A percentile compares a stretch with the other conserved stretches of the same genome.
phyloP scores from a whole-genome alignment of 2,888 invertebrate genomes.

The Caenorhabditis angaria region DNA sequence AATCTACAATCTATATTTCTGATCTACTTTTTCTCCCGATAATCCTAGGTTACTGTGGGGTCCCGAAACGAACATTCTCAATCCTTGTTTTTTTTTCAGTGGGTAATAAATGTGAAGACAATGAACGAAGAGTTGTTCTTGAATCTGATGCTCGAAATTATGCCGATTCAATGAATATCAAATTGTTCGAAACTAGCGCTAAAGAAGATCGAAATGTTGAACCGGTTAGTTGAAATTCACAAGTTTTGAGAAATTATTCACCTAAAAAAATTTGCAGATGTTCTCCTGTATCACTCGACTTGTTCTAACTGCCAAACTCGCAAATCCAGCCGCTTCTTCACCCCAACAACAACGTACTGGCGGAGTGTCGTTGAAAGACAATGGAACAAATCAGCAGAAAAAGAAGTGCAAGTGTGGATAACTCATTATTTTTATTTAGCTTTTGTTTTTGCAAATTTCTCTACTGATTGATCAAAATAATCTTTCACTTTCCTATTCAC shows the following conservation, averaged over 20 bases:
- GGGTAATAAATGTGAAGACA: constrained; percentile 95
- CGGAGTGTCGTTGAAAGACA: constrained; percentile 41
- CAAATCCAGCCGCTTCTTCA: constrained; percentile 43
- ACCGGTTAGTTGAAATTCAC: constrained; percentile 80
- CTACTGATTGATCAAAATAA: neutral
- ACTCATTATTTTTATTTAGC: neutral
- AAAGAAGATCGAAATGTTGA: constrained; percentile 99
- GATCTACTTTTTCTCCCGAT: no score
- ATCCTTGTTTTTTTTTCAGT: constrained; percentile 76
- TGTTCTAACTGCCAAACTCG: constrained; percentile 84
- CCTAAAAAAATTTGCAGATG: constrained; percentile 76
- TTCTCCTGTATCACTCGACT: constrained; percentile 82
- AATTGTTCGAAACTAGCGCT: constrained; percentile 96
- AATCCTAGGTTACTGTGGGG: neutral
- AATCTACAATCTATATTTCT: no score
- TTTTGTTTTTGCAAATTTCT: neutral
- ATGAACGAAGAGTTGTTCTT: constrained; percentile 91
- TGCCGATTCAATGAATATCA: constrained; percentile 95
- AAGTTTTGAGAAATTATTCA: neutral
- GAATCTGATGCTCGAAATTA: constrained; percentile 96
- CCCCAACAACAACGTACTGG: constrained; percentile 26
- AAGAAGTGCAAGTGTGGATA: constrained; percentile 57
- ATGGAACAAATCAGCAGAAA: constrained; percentile 35
- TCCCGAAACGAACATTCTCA: neutral
- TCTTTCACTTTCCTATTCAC: neutral